These are phyloP conservation scores for Agrochola litura DNA, from an alignment of 2,888 invertebrate species.

Conservation along the genomic window DNA sequence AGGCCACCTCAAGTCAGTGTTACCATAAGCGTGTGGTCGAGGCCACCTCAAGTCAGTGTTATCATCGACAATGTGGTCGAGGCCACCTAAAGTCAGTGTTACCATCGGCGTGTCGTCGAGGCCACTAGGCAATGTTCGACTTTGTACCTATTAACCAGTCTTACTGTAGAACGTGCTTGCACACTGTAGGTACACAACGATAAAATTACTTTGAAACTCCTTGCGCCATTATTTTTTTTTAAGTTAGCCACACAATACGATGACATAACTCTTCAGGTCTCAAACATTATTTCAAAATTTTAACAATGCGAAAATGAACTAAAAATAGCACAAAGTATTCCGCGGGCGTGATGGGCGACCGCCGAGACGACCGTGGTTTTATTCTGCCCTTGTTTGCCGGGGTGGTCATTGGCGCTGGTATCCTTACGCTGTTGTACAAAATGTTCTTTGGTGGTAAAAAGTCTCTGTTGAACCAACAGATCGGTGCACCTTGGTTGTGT, in stretches of 20 bases:
- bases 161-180: not conserved
- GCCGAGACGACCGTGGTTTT: constrained; percentile 54
- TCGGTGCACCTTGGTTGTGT: constrained; percentile 69
- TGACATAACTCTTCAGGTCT: constrained; percentile 34
- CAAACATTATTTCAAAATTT: constrained; percentile 6
- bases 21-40: too few relatives aligned
- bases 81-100: too few relatives aligned
- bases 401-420: constrained; percentile 74
- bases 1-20: too few relatives aligned
- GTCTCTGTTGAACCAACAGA: constrained; percentile 65
- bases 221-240: constrained; percentile 3
- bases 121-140: not conserved
- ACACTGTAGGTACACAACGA: not conserved
- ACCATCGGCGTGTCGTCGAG: too few relatives aligned
- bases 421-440: constrained; percentile 75
- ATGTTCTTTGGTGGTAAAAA: constrained; percentile 61
- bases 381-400: constrained; percentile 75
- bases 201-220: constrained; percentile 5
- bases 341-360: constrained; percentile 57
- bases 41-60: too few relatives aligned
- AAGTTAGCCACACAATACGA: not conserved
- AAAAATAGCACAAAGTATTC: constrained; percentile 27
- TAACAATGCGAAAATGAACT: constrained; percentile 29
- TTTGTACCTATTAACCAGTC: not conserved
- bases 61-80: too few relatives aligned